A percentile compares a stretch with the other conserved stretches of the same genome.
Conservation (phyloP, 2,888 invertebrate species). For the Epinotia ramella region DNA sequence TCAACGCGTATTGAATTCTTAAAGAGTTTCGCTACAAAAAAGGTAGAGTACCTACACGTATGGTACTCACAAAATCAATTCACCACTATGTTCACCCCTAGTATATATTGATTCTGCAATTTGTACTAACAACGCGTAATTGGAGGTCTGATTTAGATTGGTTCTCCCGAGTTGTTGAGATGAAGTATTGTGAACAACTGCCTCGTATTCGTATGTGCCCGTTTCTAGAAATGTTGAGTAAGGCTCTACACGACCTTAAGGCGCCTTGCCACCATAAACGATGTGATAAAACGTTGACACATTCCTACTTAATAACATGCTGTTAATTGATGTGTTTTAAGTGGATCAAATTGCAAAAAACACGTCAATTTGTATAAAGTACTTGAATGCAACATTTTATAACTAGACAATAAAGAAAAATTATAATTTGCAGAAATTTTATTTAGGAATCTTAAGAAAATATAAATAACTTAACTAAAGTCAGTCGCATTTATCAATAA, state of each 20-base stretch:
- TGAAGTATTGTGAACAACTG: not conserved
- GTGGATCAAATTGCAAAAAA: slow-evolving; percentile 20
- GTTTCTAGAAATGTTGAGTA: slow-evolving; percentile 56
- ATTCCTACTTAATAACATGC: slow-evolving; percentile 51
- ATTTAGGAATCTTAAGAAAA: slow-evolving; percentile 34
- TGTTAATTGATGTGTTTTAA: slow-evolving; percentile 33
- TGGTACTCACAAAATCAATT: not conserved
- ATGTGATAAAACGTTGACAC: slow-evolving; percentile 53
- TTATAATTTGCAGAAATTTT: slow-evolving; percentile 49
- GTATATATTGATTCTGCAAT: not conserved
- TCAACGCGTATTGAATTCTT: slow-evolving; percentile 35
- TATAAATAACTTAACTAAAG: slow-evolving; percentile 50
- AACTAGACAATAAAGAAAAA: slow-evolving; percentile 18
- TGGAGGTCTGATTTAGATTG: not conserved
- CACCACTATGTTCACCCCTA: not conserved
- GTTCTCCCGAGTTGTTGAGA: not conserved
- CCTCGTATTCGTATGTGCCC: slow-evolving; percentile 52
- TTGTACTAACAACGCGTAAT: not conserved
- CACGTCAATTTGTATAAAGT: not conserved
- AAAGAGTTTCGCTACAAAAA: slow-evolving; percentile 20
- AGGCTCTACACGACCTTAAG: slow-evolving; percentile 54
- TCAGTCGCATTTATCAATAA: slow-evolving; percentile 59
- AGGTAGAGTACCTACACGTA: not conserved
- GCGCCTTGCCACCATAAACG: slow-evolving; percentile 51
- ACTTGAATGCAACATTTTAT: not conserved